Evolutionary conservation across 1,140 invertebrate species (phyloP).

Genomic region (Linepithema humile): DNA sequence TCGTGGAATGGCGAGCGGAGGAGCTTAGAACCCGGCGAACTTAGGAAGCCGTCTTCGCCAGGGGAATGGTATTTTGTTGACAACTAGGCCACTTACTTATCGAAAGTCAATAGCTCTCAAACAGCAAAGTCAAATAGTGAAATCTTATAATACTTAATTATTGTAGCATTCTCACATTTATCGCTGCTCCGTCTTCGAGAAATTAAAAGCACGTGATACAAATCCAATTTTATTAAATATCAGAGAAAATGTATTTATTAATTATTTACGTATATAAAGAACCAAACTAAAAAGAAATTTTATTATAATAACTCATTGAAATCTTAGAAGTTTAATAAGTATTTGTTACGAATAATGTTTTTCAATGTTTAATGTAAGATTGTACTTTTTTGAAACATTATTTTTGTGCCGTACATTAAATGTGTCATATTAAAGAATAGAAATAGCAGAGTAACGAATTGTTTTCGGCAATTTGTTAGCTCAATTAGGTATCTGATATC

Average conservation of each 20-base stretch:
- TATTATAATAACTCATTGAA: too few relatives aligned
- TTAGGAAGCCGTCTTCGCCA: background rate
- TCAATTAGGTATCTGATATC: background rate
- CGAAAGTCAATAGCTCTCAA: background rate
- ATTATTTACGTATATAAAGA: too few relatives aligned
- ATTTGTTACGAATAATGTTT: background rate
- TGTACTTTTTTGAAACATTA: background rate
- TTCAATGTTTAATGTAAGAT: background rate
- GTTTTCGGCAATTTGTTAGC: background rate
- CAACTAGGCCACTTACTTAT: constrained; percentile 12
- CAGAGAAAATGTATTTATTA: too few relatives aligned
- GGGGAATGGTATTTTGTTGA: constrained; percentile 23
- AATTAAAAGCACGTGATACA: background rate
- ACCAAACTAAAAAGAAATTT: too few relatives aligned
- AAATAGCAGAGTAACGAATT: background rate
- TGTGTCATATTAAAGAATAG: background rate
- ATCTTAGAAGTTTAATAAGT: background rate
- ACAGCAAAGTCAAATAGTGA: constrained; percentile 1
- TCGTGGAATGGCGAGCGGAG: constrained; percentile 25
- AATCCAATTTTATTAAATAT: too few relatives aligned
- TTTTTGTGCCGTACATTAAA: background rate
- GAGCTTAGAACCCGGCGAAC: background rate
- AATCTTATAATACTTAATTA: background rate
- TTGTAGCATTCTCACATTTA: background rate
- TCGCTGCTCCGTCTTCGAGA: background rate